These are phyloP conservation scores for Drosophila mulleri DNA, from an alignment of 2,888 invertebrate species.

Conservation along the genomic window DNA sequence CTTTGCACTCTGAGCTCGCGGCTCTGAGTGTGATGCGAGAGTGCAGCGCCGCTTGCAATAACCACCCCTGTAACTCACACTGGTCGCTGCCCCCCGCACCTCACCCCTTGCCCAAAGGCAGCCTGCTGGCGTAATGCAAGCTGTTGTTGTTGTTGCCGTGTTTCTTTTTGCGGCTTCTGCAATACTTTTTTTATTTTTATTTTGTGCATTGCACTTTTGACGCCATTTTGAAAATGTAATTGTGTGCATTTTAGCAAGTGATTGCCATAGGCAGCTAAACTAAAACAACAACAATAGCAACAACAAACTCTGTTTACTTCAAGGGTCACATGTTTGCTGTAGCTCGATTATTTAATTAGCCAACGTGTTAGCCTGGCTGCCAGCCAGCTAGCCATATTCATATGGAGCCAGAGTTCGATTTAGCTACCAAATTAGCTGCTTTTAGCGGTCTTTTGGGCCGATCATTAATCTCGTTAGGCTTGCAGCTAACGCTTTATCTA, in stretches of 20 bases:
- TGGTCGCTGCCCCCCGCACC: slow-evolving; percentile 6
- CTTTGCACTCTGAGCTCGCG: slow-evolving; percentile 46
- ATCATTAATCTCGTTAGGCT: slow-evolving; percentile 41
- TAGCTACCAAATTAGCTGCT: slow-evolving; percentile 2
- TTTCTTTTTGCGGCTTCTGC: slow-evolving; percentile 55
- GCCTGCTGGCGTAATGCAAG: slow-evolving; percentile 41
- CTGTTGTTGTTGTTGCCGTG: slow-evolving; percentile 35
- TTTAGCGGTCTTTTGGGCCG: slow-evolving; percentile 15
- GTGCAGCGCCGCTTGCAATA: slow-evolving; percentile 31
- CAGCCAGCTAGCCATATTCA: not conserved
- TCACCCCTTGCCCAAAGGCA: not conserved
- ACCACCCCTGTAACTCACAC: slow-evolving; percentile 55
- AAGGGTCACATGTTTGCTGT: slow-evolving; percentile 20
- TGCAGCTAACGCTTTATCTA: slow-evolving; percentile 25
- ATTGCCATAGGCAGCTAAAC: slow-evolving; percentile 40
- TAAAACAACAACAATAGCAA: slow-evolving; percentile 14
- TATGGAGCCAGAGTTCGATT: not conserved
- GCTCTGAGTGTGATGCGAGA: slow-evolving; percentile 26
- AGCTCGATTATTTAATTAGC: slow-evolving; percentile 43
- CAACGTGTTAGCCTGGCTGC: not conserved
- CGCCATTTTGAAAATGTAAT: slow-evolving; percentile 83
- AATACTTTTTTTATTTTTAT: slow-evolving; percentile 24
- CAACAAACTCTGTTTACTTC: slow-evolving; percentile 8
- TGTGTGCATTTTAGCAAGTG: slow-evolving; percentile 68
- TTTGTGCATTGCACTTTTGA: slow-evolving; percentile 65